phyloP scores from a whole-genome alignment of 2,797 vertebrate genomes.

The Sebastes kiyomatsui region DNA sequence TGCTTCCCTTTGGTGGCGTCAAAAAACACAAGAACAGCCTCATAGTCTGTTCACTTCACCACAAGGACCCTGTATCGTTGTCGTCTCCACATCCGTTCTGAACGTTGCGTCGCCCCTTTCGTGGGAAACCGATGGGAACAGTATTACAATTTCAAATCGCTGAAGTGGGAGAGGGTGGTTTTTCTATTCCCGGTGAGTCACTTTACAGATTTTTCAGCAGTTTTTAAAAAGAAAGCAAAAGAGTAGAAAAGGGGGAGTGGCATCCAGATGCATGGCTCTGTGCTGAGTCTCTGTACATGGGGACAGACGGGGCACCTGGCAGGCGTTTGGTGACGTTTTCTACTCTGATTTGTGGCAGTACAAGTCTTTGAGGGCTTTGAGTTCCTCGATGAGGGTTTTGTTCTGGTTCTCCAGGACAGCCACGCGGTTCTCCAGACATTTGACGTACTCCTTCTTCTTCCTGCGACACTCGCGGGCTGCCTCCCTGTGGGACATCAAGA shows the following conservation, averaged over 20 bases:
- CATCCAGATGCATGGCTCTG: constrained; percentile 71
- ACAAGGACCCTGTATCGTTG: constrained; percentile 29
- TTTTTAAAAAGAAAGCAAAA: constrained; percentile 73
- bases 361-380: constrained; percentile 99
- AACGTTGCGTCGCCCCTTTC: background rate
- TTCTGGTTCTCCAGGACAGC: constrained; percentile 99
- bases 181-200: constrained; percentile 41
- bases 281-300: constrained; percentile 89
- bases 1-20: constrained; percentile 46
- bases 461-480: constrained; percentile 97
- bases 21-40: background rate
- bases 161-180: background rate
- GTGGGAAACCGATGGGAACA: constrained; percentile 18
- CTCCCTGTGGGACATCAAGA: constrained; percentile 84
- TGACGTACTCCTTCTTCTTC: constrained; percentile 99
- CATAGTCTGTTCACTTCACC: background rate
- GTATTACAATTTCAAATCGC: constrained; percentile 4
- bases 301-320: constrained; percentile 53
- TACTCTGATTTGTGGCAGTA: constrained; percentile 99
- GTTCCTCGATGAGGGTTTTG: constrained; percentile 99
- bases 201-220: constrained; percentile 50
- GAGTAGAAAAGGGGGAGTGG: constrained; percentile 74
- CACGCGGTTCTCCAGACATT: constrained; percentile 99
- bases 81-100: background rate
- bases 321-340: constrained; percentile 59